These are phyloP conservation scores for Hanleya hanleyi DNA, from an alignment of 2,888 invertebrate genomes.

Conservation along the genomic window DNA sequence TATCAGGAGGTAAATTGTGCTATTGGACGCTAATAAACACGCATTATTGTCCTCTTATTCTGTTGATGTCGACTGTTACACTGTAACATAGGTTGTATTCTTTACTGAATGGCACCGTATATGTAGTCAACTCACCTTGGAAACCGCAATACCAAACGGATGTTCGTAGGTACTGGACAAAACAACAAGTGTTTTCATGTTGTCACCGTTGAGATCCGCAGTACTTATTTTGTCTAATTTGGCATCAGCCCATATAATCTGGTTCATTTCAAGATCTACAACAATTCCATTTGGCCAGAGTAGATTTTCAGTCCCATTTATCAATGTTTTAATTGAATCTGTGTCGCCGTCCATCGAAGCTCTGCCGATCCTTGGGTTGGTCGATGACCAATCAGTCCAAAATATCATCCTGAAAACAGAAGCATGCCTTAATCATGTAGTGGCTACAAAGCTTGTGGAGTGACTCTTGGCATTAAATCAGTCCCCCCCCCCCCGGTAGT, in stretches of 20 bases:
- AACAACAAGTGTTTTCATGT: constrained; percentile 76
- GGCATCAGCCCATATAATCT: constrained; percentile 92
- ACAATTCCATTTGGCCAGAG: constrained; percentile 92
- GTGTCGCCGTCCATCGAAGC: constrained; percentile 86
- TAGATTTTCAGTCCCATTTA: constrained; percentile 77
- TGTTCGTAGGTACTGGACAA: constrained; percentile 79
- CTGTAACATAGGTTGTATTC: too few species aligned
- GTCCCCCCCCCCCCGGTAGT: too few species aligned
- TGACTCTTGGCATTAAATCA: too few species aligned
- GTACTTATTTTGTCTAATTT: constrained; percentile 87
- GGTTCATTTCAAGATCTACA: constrained; percentile 86
- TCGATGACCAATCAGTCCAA: constrained; percentile 91
- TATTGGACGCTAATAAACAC: too few species aligned
- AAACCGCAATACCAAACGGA: constrained; percentile 89
- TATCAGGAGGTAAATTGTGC: too few species aligned
- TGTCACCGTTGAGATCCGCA: constrained; percentile 82
- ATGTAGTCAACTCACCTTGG: too few species aligned
- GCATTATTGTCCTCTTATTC: too few species aligned
- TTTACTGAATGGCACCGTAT: too few species aligned
- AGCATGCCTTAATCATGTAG: too few species aligned
- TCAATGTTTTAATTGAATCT: constrained; percentile 40
- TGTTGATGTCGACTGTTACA: too few species aligned
- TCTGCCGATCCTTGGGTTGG: constrained; percentile 84
- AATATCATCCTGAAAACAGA: too few species aligned
- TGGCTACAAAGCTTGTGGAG: too few species aligned